phyloP scores from a whole-genome alignment of 2,888 invertebrate genomes.

The Oscheius sp. region DNA sequence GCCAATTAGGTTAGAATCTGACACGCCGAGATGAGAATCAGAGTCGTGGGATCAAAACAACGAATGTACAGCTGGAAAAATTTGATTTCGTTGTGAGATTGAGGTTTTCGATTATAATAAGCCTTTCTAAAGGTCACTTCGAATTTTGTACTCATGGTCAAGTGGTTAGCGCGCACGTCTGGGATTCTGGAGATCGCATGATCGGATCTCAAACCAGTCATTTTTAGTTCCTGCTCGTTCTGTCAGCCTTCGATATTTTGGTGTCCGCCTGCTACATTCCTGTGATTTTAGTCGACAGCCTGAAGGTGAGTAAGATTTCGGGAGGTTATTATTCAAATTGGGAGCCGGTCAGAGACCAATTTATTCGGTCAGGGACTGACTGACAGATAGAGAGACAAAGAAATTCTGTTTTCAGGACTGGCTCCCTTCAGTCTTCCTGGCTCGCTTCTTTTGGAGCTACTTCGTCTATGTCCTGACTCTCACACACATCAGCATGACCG shows the following conservation, averaged over 20 bases:
- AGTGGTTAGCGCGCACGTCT: no score
- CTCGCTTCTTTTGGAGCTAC: constrained; percentile 52
- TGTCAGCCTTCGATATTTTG: constrained; percentile 52
- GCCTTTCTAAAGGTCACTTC: no score
- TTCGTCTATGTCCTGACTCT: constrained; percentile 52
- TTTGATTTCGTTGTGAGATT: not conserved
- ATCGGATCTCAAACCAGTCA: no score
- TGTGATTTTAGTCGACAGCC: constrained; percentile 49
- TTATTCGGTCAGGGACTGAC: no score
- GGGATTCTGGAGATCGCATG: no score
- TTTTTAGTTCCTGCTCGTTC: constrained; percentile 51
- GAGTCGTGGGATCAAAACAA: not conserved
- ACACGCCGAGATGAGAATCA: not conserved
- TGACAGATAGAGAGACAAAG: no score
- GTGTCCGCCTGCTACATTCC: constrained; percentile 52
- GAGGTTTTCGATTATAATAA: no score
- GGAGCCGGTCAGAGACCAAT: not conserved
- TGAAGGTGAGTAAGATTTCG: constrained; percentile 37
- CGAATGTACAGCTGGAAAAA: not conserved
- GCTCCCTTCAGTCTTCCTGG: constrained; percentile 49
- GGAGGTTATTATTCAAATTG: not conserved
- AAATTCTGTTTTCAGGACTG: constrained; percentile 42
- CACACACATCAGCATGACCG: constrained; percentile 53
- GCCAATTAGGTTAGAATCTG: not conserved
- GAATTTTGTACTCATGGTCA: no score